Base-by-base conservation (phyloP, 1,140 invertebrate species). In the Copidosoma floridanum region DNA sequence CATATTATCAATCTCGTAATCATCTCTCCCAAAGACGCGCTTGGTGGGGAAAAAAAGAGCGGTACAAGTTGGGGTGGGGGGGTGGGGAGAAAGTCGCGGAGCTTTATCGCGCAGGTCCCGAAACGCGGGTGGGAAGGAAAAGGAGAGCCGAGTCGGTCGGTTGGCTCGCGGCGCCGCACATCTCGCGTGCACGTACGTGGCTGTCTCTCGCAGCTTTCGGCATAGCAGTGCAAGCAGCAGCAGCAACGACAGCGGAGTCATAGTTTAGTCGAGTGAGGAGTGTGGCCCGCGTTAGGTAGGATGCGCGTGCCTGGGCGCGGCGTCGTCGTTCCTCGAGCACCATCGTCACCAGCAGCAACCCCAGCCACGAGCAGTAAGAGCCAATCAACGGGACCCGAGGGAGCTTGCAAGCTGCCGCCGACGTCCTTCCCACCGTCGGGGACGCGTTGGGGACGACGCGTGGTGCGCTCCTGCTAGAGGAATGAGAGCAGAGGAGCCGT, bases 291-390 rank as follows among this genome's bases (percentile, higher is more conserved):
- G 75, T 73, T 75, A 71, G 76, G 65, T 79, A 80, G 77, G 77
- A 81, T 81, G 79, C 79, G 76, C 77, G 77, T 76, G 71, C 73
- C 68, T 81, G 77, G 75, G 75, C 73, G 77, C 76, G 75, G 77
- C 76, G 77, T 74, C 62, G 68, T n/a, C n/a, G 71, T 70, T 70
- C 75, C 76, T 67, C 72, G 67, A 66, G 65, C 60, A 54, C 29
- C 53, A 58, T 59, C 63, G 56, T 61, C 27, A 67, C 60, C 59
- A 65, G 20, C 14, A 41, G 48, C 11, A 23, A 11, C 32, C 18
- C 7, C 24, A 44, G 53, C 16, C 47, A 35, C 5, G n/a, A 26
- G 44, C 10, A 24, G 8, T 0, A 10, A 21, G 8, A n/a, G 2
- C 44, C 21, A 2, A 2, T 2, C 44, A 1, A 11, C 18, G 14